Base-by-base conservation (phyloP, 2,797 vertebrate genomes). In the Gymnocypris eckloni region DNA sequence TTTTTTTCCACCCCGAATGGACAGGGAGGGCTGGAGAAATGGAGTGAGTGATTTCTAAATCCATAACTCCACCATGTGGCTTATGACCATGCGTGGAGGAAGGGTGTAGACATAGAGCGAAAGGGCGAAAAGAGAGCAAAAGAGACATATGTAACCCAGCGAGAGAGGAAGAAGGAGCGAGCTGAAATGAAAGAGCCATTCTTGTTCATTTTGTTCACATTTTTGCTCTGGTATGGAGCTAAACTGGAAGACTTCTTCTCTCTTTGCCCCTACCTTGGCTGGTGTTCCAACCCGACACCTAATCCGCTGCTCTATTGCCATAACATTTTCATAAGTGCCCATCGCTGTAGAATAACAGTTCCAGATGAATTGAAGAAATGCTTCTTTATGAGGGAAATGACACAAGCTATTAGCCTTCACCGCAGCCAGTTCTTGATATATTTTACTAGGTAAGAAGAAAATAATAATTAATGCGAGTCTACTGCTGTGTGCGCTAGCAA, bases 1-100 rank as follows among this genome's bases (percentile, higher is more conserved):
- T 77, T 69, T 88, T 90, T 87, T 82, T 87, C 64, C 81, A 84
- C 64, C 66, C 69, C 45, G 69, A 88, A 86, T 90, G 92, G 92
- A 87, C 88, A 88, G 86, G 79, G 86, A 73, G 72, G 72, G 79
- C 72, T 81, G 83, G 71, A 70, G 70, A 64, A 82, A 71, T 89
- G 84, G 81, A 92, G 93, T 87, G 87, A 87, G 41, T 88, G 37
- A 90, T 95, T 95, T 93, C 85, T 93, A 93, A 96, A 90, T 85
- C 93, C 92, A 96, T 89, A 95, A 87, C 93, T 94, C 96, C 95
- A 96, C 95, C 96, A 94, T 95, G 96, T 96, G 96, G 96, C 93
- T 94, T 83, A 48, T 77, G 86, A 86, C 81, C 83, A 84, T 83
- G 89, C 69, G 81, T 52, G 43, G 73, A 79, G 15, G 56, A 25